Evolutionary conservation across 2,888 invertebrate species (phyloP).

Genomic region (Eupeodes latifasciatus): DNA sequence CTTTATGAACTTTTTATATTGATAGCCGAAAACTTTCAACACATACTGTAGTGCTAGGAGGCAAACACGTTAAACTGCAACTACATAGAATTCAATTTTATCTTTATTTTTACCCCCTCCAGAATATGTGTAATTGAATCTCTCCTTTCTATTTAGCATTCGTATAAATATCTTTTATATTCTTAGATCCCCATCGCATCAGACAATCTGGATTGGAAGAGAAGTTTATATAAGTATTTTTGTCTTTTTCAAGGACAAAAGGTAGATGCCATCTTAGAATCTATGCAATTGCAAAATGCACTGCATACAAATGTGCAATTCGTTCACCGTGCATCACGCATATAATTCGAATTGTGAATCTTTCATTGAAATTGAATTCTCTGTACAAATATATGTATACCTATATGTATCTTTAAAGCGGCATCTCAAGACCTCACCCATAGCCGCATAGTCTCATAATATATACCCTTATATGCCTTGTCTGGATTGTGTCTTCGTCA

Average conservation of each 20-base stretch:
- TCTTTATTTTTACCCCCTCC: neutral
- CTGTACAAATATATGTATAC: neutral
- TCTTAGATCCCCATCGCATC: neutral
- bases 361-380: conserved; percentile 62
- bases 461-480: neutral
- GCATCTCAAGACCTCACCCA: conserved; percentile 56
- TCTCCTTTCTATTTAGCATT: conserved; percentile 54
- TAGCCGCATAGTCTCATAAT: neutral
- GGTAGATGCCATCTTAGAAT: conserved; percentile 63
- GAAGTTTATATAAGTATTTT: conserved; percentile 31
- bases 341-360: conserved; percentile 62
- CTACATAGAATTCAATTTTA: neutral
- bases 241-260: conserved; percentile 73
- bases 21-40: conserved; percentile 12
- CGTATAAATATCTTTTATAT: conserved; percentile 22
- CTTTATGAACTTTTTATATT: too few relatives aligned
- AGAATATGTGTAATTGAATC: conserved; percentile 60
- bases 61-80: conserved; percentile 10
- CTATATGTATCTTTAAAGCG: conserved; percentile 21
- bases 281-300: neutral
- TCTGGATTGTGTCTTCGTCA: neutral
- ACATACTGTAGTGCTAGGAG: conserved; percentile 44
- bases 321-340: conserved; percentile 29
- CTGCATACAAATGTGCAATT: neutral
- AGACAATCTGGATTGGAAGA: conserved; percentile 6